Base-by-base conservation (phyloP, 2,113 vertebrate species). In the Pangasianodon hypophthalmus region DNA sequence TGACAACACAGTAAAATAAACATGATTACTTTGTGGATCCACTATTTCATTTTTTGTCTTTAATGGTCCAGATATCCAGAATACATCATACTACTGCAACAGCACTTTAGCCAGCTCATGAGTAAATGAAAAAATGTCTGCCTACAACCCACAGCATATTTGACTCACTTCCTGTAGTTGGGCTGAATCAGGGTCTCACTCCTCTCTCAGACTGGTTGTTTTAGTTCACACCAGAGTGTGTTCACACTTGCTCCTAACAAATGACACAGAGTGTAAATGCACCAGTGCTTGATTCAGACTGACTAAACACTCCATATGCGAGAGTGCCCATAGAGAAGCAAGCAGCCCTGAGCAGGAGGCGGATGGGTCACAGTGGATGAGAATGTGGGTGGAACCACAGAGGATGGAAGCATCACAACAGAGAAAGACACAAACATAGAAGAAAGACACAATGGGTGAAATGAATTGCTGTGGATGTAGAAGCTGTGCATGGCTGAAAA, bases 311-410 rank as follows among this genome's bases (percentile, higher is more conserved):
- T 83, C 19, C 32, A 58, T 83, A 83, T 58, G 54, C 32, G 6
- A 41, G 32, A 21, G 29, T 58, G 52, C 81, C n/a, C 32, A 83
- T 41, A 79, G 60, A 91, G 10, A 44, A 62, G 50, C 41, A 69
- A 58, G 83, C 60, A 80, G 18, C 58, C 56, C 52, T 84, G 81
- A 44, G 44, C 88, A 44, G 69, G 80, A 87, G 69, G 69, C 83
- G 85, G 80, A 89, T 79, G 58, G 56, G 85, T 83, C 87, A 86
- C 11, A 64, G 84, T 56, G 67, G 48, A 50, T 87, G 29, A 83
- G 48, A 56, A 48, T 48, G 88, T 87, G 85, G 88, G 85, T 46
- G 79, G 69, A 16, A 64, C 44, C 77, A 19, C 54, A 29, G 90
- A 91, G 37, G 52, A 83, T 62, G 1, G n/a, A 89, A 60, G 41